phyloP scores from a whole-genome alignment of 2,888 invertebrate genomes.

The Apamea crenata region DNA sequence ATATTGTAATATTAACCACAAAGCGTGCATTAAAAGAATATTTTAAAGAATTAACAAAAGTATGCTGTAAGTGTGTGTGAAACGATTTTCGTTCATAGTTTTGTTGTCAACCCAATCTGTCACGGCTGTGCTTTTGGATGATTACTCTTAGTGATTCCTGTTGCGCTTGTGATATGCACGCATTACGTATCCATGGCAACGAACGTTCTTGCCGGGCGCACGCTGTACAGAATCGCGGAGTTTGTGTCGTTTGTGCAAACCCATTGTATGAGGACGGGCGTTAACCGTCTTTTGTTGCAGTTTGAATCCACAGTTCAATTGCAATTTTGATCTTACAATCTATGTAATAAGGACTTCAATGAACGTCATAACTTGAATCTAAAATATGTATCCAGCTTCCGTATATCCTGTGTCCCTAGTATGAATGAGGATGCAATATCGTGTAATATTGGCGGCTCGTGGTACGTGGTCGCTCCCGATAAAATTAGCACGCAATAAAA shows the following conservation, averaged over 20 bases:
- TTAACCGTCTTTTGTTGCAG: background rate
- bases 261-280: background rate
- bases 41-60: background rate
- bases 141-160: background rate
- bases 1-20: background rate
- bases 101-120: too few relatives aligned
- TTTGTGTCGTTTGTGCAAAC: background rate
- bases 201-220: too few relatives aligned
- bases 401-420: background rate
- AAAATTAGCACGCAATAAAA: too few relatives aligned
- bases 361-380: background rate
- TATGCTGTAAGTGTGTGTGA: too few relatives aligned
- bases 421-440: background rate
- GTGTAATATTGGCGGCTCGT: background rate
- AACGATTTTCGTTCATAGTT: too few relatives aligned
- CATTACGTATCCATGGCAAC: conserved; percentile 2
- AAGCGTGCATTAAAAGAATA: background rate
- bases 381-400: background rate
- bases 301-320: background rate
- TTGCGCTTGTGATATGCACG: background rate
- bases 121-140: too few relatives aligned
- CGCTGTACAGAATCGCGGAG: background rate
- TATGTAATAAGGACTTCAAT: background rate
- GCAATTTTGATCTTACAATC: background rate
- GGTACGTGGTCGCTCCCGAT: too few relatives aligned